phyloP scores from a whole-genome alignment of 2,113 vertebrate genomes.

The Solenodon paradoxus region DNA sequence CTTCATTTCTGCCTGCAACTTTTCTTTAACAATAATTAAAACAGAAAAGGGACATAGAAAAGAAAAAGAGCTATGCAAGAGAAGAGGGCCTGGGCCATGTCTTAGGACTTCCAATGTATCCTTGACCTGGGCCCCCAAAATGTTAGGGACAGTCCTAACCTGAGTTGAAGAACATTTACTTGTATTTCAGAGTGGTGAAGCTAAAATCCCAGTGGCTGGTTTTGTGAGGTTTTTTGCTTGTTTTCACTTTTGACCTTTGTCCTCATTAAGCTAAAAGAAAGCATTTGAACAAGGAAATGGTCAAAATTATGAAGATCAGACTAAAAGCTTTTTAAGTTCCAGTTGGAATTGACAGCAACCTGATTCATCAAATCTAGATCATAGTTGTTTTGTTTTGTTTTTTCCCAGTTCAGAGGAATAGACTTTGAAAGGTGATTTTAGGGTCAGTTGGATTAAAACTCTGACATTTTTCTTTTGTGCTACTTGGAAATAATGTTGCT shows the following conservation, averaged over 20 bases:
- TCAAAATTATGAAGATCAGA: not conserved
- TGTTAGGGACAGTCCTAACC: not conserved
- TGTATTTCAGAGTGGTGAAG: not conserved
- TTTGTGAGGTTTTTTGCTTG: not conserved
- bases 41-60: too few relatives aligned
- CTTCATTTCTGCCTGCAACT: too few relatives aligned
- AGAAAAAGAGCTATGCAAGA: too few relatives aligned
- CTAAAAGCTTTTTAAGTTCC: constrained; percentile 17
- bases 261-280: constrained; percentile 1
- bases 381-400: too few relatives aligned
- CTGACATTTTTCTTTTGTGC: not conserved
- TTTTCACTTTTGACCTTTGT: constrained; percentile 8
- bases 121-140: not conserved
- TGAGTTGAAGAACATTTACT: not conserved
- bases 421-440: not conserved
- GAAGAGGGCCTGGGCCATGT: not conserved
- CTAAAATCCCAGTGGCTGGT: not conserved
- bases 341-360: not conserved
- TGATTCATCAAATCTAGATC: not conserved
- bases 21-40: too few relatives aligned
- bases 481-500: constrained; percentile 22
- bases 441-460: not conserved
- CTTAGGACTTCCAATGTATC: not conserved
- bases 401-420: constrained; percentile 8
- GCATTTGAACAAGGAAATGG: not conserved